Evolutionary conservation across 2,888 invertebrate genomes (phyloP), one percentile per base, ranked within the genome.

Genomic region (Leucophora obtusa): DNA sequence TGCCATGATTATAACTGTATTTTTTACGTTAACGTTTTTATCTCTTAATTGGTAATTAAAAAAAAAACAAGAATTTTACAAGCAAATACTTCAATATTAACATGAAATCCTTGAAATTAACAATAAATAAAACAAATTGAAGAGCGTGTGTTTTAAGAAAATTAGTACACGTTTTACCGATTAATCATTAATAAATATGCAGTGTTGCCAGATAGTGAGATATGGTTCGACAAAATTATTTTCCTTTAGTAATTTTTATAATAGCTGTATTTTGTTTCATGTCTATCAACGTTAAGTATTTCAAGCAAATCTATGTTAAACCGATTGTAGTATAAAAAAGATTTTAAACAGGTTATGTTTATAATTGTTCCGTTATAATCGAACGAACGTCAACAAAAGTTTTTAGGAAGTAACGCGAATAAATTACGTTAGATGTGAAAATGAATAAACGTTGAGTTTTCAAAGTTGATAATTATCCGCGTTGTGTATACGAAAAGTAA

Each of bases 71-170:
- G 38, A 51, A 58, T 62, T 33, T 2, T 17, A 24, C 56, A 33
- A 24, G 56, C 33, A 56, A 56, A 56, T 33, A 56, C 56, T 56
- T 56, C 17, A 47, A 33, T 15, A 43, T n/a, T 18, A 14, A 24
- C 33, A 51, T 17, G 18, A 65, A 74, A 38, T 71, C 62, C 62
- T 71, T 62, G 60, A 62, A 60, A 33, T 54, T 54, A 47, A 28
- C 56, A 54, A 60, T 58, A 43, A 54, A 54, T 68, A 38, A 43
- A 21, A 1, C 28, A 28, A 3, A 47, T 14, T 47, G 6, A n/a
- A 14, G 4, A 43, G 35, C 10, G 35, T 8, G 10, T 35, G 1
- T 35, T 10, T 5, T 10, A 35, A 5, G 2, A 38, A 38, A 38
- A 38, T 11, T 38, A 11, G 38, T 11, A 38, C 38, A 38, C 2